A percentile compares a stretch with the other conserved stretches of the same genome.
Conservation (phyloP, 2,888 invertebrate species). For the Nudaria mundana region DNA sequence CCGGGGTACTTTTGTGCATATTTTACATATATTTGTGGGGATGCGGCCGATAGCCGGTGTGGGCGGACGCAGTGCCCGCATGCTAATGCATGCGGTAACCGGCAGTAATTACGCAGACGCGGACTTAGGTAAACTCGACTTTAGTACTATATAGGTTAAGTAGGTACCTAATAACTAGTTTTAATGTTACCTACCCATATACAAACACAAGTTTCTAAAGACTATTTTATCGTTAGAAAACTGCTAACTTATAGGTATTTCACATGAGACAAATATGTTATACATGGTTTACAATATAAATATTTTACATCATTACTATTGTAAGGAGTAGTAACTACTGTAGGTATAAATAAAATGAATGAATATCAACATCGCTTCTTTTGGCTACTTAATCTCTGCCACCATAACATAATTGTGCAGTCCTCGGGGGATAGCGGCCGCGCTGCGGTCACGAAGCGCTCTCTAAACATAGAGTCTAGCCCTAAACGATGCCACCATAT, state of each 20-base stretch:
- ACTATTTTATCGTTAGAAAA: too few species aligned
- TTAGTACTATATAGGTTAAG: too few species aligned
- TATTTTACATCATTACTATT: too few species aligned
- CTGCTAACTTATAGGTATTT: too few species aligned
- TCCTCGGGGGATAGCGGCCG: conserved; percentile 44
- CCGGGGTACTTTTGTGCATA: conserved; percentile 75
- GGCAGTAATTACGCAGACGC: conserved; percentile 42
- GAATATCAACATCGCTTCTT: conserved; percentile 50
- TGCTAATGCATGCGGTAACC: conserved; percentile 60
- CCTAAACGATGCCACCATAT: conserved; percentile 76
- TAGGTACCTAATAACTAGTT: too few species aligned
- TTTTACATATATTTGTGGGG: conserved; percentile 74
- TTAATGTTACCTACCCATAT: too few species aligned
- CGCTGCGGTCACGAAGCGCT: conserved; percentile 68
- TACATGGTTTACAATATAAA: too few species aligned
- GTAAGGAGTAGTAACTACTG: too few species aligned
- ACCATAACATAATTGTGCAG: conserved; percentile 73
- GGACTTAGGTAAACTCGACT: conserved; percentile 45
- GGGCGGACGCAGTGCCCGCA: conserved; percentile 64
- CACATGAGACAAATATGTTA: too few species aligned
- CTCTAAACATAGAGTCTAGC: conserved; percentile 71
- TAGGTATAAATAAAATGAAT: conserved; percentile 47
- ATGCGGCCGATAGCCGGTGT: conserved; percentile 62
- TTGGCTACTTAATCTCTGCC: conserved; percentile 61
- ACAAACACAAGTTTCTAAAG: too few species aligned